A percentile compares a stretch with the other conserved stretches of the same genome.
These are phyloP conservation scores for Cephus sareptanus DNA, from an alignment of 2,888 invertebrate species.

Conservation along the genomic window DNA sequence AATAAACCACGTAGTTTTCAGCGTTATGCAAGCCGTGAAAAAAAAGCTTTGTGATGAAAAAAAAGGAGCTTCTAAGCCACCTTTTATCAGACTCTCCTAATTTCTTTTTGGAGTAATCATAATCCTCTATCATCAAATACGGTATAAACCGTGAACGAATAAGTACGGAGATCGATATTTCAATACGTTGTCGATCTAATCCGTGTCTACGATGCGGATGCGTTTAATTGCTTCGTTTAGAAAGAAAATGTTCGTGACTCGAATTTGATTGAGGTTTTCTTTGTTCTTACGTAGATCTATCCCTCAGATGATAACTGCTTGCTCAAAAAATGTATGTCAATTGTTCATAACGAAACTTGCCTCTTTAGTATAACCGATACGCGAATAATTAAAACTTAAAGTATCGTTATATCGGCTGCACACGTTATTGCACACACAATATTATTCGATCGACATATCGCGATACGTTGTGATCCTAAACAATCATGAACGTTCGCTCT, in stretches of 20 bases:
- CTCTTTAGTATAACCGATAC: background rate
- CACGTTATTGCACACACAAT: conserved; percentile 39
- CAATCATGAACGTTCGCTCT: conserved; percentile 17
- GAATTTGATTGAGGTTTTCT: conserved; percentile 4
- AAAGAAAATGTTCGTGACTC: conserved; percentile 9
- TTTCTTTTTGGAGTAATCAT: background rate
- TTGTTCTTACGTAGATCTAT: background rate
- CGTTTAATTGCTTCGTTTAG: conserved; percentile 24
- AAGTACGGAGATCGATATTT: conserved; percentile 19
- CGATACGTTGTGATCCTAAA: conserved; percentile 17
- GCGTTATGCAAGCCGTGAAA: background rate
- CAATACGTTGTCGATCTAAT: conserved; percentile 6
- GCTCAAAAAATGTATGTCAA: background rate
- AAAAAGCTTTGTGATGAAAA: background rate
- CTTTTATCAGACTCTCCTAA: background rate
- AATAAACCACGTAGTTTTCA: conserved; percentile 29
- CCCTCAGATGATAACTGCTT: background rate
- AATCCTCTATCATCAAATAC: background rate
- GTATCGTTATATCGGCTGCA: conserved; percentile 18
- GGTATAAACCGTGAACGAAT: conserved; percentile 8
- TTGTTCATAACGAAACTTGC: background rate
- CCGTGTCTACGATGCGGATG: conserved; percentile 8
- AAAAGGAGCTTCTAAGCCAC: background rate
- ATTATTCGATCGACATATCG: conserved; percentile 18
- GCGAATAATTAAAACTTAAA: conserved; percentile 9